Evolutionary conservation across 2,797 vertebrate genomes (phyloP).

Genomic region (Karalla daura): DNA sequence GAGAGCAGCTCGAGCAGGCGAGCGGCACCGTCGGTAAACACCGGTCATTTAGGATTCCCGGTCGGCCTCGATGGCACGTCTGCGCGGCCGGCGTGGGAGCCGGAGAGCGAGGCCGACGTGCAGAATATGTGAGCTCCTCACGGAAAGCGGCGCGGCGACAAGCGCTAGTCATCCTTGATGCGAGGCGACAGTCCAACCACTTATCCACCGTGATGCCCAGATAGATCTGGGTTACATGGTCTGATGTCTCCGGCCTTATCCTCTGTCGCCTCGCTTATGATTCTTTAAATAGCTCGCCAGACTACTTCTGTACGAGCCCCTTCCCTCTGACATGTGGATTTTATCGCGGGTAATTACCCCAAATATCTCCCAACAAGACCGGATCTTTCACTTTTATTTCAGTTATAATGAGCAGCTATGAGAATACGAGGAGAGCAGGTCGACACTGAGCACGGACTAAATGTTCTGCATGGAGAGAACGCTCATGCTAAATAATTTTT

Average conservation of each 20-base stretch:
- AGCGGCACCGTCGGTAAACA: neutral
- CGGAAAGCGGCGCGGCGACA: constrained; percentile 30
- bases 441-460: constrained; percentile 21
- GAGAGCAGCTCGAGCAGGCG: neutral
- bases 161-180: constrained; percentile 50
- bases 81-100: constrained; percentile 10
- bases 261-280: constrained; percentile 26
- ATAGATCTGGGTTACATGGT: constrained; percentile 46
- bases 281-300: constrained; percentile 49
- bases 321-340: constrained; percentile 1
- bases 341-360: constrained; percentile 28
- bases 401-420: constrained; percentile 9
- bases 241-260: constrained; percentile 42
- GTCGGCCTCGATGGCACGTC: neutral
- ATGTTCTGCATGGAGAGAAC: constrained; percentile 37
- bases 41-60: constrained; percentile 3
- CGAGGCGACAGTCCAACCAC: constrained; percentile 64
- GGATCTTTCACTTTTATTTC: constrained; percentile 7
- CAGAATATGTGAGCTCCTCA: constrained; percentile 36
- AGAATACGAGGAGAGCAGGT: constrained; percentile 13
- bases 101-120: constrained; percentile 17
- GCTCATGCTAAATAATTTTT: constrained; percentile 46
- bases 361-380: neutral
- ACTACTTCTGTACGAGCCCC: constrained; percentile 9
- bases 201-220: constrained; percentile 52